These are phyloP conservation scores for Apodemia zela DNA, from an alignment of 2,888 invertebrate genomes.

Conservation along the genomic window DNA sequence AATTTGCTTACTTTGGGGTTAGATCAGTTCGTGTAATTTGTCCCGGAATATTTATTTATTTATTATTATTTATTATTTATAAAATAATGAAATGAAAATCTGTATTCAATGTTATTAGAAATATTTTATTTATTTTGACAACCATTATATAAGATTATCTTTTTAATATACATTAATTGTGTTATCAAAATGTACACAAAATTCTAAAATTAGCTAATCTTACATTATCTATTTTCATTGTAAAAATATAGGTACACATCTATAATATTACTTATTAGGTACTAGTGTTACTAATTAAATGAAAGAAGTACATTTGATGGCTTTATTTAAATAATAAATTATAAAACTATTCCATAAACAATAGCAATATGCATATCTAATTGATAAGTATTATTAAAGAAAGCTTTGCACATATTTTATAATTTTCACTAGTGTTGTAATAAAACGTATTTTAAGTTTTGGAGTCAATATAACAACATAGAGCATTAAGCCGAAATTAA, in stretches of 20 bases:
- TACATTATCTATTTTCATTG: conserved; percentile 55
- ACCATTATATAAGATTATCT: conserved; percentile 51
- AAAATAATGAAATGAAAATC: conserved; percentile 56
- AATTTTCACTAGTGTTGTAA: too few relatives aligned
- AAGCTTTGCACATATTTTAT: too few relatives aligned
- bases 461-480: too few relatives aligned
- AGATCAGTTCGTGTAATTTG: too few relatives aligned
- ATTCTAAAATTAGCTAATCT: conserved; percentile 54
- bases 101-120: conserved; percentile 53
- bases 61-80: too few relatives aligned
- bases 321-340: conserved; percentile 36
- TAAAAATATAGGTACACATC: conserved; percentile 70
- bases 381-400: too few relatives aligned
- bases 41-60: too few relatives aligned
- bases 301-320: conserved; percentile 38
- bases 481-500: too few relatives aligned
- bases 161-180: conserved; percentile 45
- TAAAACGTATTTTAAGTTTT: too few relatives aligned
- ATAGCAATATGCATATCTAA: conserved; percentile 23
- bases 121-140: conserved; percentile 60
- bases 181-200: conserved; percentile 75
- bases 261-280: conserved; percentile 46
- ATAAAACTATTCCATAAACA: conserved; percentile 28
- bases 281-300: conserved; percentile 45
- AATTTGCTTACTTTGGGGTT: too few relatives aligned